Conservation (phyloP, 2,888 invertebrate genomes). For the Minunthozetes semirufus region DNA sequence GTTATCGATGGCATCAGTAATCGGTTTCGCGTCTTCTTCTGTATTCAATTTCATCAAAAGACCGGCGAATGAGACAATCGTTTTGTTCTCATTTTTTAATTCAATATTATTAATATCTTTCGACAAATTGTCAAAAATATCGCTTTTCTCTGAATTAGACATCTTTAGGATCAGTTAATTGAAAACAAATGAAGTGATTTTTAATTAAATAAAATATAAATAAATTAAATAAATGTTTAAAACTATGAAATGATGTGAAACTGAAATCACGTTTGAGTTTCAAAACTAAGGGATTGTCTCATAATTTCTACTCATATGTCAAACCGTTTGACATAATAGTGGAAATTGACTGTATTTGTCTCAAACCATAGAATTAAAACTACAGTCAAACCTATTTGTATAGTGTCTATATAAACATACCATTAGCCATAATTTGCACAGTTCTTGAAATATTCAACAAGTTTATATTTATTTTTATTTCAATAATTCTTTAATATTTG, state of each 20-base stretch:
- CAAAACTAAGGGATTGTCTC: background rate
- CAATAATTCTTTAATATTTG: no score
- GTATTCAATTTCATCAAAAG: slow-evolving; percentile 69
- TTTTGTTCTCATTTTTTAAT: background rate
- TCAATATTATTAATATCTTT: background rate
- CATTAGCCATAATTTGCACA: no score
- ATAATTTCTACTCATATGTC: background rate
- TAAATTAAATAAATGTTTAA: background rate
- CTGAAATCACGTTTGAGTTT: background rate
- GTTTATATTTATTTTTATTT: no score
- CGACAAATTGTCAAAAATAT: background rate
- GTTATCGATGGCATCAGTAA: slow-evolving; percentile 67
- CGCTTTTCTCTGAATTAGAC: background rate
- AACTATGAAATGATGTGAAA: background rate
- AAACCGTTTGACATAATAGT: no score
- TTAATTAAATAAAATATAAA: background rate
- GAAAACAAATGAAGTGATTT: background rate
- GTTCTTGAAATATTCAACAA: no score
- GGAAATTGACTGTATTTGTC: background rate
- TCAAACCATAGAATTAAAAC: no score
- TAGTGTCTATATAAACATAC: no score
- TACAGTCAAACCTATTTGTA: no score
- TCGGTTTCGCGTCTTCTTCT: slow-evolving; percentile 65
- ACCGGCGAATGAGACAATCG: slow-evolving; percentile 66
- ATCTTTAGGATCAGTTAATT: background rate